Conservation (phyloP, 2,888 invertebrate genomes). For the Eumacrocentrus americanus region DNA sequence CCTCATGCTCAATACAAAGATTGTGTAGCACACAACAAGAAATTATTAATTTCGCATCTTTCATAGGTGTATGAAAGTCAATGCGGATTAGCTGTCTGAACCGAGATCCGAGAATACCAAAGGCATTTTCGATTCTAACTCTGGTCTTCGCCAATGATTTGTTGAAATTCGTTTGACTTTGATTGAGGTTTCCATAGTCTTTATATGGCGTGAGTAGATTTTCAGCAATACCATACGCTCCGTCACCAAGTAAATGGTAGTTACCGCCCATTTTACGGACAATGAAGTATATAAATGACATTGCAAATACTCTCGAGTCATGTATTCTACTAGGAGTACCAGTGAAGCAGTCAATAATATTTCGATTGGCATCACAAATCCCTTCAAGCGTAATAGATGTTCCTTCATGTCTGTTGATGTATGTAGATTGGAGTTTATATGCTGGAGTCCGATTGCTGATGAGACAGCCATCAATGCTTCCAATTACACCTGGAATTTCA, state of each 20-base stretch:
- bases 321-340: constrained; percentile 26
- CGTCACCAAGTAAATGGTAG: constrained; percentile 21
- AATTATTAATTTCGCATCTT: constrained; percentile 21
- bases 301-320: constrained; percentile 21
- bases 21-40: no score
- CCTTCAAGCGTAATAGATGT: constrained; percentile 29
- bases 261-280: not conserved
- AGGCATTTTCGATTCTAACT: constrained; percentile 31
- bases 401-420: constrained; percentile 43
- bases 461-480: constrained; percentile 29
- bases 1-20: no score
- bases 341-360: constrained; percentile 28
- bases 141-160: constrained; percentile 13
- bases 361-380: constrained; percentile 27
- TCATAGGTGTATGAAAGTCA: constrained; percentile 3
- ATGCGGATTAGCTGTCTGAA: constrained; percentile 7
- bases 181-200: constrained; percentile 27
- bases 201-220: constrained; percentile 29
- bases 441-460: constrained; percentile 42
- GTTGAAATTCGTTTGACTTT: constrained; percentile 23
- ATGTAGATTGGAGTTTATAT: constrained; percentile 48
- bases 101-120: constrained; percentile 27
- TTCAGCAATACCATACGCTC: constrained; percentile 23
- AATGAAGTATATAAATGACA: constrained; percentile 20
- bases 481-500: constrained; percentile 18